Evolutionary conservation across 2,113 vertebrate genomes (phyloP).

Genomic region (Ceyx melanurus): DNA sequence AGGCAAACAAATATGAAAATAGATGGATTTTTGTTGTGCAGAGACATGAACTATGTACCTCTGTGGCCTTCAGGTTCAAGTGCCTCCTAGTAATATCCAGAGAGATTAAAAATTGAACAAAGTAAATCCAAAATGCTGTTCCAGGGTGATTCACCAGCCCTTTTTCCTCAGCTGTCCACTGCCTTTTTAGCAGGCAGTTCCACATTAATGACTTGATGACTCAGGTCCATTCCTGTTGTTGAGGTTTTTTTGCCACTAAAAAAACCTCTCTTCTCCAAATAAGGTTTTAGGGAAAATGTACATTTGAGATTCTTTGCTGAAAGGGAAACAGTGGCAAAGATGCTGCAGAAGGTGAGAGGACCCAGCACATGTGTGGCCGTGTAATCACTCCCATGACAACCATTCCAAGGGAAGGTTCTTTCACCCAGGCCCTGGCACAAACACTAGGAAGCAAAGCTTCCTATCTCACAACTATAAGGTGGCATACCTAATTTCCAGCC

Average conservation of each 20-base stretch:
- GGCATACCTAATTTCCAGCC: not conserved
- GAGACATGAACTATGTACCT: not conserved
- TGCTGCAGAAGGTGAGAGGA: not conserved
- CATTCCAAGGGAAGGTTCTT: not conserved
- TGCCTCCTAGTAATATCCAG: not conserved
- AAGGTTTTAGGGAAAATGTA: not conserved
- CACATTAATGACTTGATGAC: not conserved
- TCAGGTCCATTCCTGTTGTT: not conserved
- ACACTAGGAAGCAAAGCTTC: not conserved
- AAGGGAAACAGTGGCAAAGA: not conserved
- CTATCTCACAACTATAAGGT: not conserved
- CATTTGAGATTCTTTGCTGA: not conserved
- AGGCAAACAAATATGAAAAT: not conserved
- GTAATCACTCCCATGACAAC: not conserved
- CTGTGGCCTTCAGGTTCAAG: not conserved
- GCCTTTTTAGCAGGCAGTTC: not conserved
- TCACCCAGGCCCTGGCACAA: not conserved
- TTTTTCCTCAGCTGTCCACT: not conserved
- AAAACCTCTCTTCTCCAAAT: not conserved
- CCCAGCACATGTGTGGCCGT: rapidly evolving
- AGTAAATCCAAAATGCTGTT: not conserved
- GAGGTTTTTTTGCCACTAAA: not conserved
- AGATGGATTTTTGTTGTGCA: not conserved
- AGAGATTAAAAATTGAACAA: constrained; percentile 5
- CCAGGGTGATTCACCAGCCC: not conserved